Percentiles rank a stretch among this genome's conserved stretches.
These are phyloP conservation scores for Globodera rostochiensis DNA, from an alignment of 1,140 invertebrate species.

Conservation along the genomic window DNA sequence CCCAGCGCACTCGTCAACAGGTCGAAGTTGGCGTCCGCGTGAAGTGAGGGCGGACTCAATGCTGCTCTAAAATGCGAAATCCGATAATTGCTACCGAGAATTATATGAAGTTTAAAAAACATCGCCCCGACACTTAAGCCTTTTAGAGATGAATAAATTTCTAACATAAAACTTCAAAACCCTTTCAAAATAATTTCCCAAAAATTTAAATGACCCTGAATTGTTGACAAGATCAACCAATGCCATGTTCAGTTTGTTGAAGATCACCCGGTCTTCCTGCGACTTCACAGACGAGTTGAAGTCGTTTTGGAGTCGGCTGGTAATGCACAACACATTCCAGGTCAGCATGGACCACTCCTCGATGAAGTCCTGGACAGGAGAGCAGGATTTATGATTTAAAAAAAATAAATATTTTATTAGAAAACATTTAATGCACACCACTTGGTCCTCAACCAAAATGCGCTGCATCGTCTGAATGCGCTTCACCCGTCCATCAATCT, in stretches of 20 bases:
- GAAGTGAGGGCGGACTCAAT: constrained; percentile 42
- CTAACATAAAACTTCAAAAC: too few species aligned
- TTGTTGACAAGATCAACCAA: constrained; percentile 63
- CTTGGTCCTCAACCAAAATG: constrained; percentile 31
- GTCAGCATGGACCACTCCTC: constrained; percentile 66
- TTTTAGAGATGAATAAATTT: too few species aligned
- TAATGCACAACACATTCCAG: constrained; percentile 65
- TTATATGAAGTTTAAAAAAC: too few species aligned
- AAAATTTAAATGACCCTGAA: constrained; percentile 31
- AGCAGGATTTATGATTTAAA: neutral
- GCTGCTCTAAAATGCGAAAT: constrained; percentile 36
- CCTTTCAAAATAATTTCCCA: too few species aligned
- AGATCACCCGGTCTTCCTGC: constrained; percentile 59
- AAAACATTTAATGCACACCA: constrained; percentile 13
- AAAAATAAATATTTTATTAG: neutral
- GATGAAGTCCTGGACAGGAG: constrained; percentile 53
- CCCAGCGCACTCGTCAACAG: constrained; percentile 32
- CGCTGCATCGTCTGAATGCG: constrained; percentile 41
- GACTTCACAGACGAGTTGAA: constrained; percentile 45
- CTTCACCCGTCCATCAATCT: constrained; percentile 60
- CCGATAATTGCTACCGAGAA: neutral
- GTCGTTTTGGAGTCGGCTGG: constrained; percentile 55
- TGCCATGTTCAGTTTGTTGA: constrained; percentile 58
- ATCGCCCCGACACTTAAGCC: too few species aligned
- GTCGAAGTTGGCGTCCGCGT: constrained; percentile 44